These are phyloP conservation scores for Hypanus sabinus DNA, from an alignment of 2,113 vertebrate genomes.

Conservation along the genomic window DNA sequence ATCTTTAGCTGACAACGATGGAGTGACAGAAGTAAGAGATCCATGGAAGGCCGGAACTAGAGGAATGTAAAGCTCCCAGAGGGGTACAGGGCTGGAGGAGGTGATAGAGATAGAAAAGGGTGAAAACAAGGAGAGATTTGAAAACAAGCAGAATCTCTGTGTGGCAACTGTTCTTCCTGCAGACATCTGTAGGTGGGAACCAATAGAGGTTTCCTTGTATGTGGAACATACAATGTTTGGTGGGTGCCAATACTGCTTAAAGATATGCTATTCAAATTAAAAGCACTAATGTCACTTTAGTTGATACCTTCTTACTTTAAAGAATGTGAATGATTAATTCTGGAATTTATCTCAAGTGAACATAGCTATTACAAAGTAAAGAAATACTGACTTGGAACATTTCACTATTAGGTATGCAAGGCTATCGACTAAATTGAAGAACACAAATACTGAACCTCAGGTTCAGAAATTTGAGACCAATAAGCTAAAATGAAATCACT, in stretches of 20 bases:
- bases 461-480: neutral
- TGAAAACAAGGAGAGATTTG: neutral
- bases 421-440: neutral
- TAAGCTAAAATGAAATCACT: neutral
- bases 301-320: neutral
- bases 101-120: too few relatives aligned
- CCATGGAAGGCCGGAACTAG: neutral
- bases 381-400: neutral
- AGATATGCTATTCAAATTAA: neutral
- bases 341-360: neutral
- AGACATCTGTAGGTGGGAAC: neutral
- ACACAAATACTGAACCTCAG: neutral
- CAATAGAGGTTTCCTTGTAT: neutral
- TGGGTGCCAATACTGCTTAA: neutral
- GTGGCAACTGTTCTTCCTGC: neutral
- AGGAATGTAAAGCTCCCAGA: too few relatives aligned
- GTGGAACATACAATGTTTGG: neutral
- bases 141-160: neutral
- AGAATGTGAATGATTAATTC: neutral
- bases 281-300: neutral
- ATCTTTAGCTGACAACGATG: neutral
- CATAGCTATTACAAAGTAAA: neutral
- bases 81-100: too few relatives aligned
- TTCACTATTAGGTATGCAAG: neutral
- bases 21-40: neutral